Conservation (phyloP, 2,113 vertebrate species). For the Uria aalge region DNA sequence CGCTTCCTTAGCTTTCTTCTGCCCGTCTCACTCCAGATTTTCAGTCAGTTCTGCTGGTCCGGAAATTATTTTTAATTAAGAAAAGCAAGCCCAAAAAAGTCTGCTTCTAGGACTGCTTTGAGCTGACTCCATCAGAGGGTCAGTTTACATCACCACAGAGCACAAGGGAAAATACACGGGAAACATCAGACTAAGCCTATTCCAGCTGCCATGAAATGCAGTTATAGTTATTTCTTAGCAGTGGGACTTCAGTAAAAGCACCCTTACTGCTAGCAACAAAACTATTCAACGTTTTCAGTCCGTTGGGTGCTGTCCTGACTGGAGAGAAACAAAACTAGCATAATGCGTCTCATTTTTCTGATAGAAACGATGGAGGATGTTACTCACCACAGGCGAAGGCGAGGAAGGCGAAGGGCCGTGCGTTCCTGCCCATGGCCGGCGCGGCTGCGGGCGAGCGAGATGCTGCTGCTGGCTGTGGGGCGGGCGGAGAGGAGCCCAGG, state of each 20-base stretch:
- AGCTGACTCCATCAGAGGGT: neutral
- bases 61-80: neutral
- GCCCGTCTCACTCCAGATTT: neutral
- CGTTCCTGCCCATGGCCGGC: neutral
- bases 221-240: neutral
- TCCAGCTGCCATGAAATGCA: neutral
- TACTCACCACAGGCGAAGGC: slow-evolving; percentile 42
- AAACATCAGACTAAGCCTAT: neutral
- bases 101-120: neutral
- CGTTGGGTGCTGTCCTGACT: neutral
- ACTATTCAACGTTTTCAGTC: neutral
- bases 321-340: neutral
- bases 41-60: neutral
- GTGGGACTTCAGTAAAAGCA: neutral
- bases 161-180: neutral
- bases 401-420: neutral
- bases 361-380: neutral
- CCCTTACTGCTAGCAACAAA: neutral
- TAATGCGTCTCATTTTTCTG: neutral
- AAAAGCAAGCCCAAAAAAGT: neutral
- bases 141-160: neutral
- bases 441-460: neutral
- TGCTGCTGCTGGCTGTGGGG: neutral
- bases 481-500: neutral
- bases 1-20: neutral